Conservation (phyloP, 2,888 invertebrate species). For the Minunthozetes semirufus region DNA sequence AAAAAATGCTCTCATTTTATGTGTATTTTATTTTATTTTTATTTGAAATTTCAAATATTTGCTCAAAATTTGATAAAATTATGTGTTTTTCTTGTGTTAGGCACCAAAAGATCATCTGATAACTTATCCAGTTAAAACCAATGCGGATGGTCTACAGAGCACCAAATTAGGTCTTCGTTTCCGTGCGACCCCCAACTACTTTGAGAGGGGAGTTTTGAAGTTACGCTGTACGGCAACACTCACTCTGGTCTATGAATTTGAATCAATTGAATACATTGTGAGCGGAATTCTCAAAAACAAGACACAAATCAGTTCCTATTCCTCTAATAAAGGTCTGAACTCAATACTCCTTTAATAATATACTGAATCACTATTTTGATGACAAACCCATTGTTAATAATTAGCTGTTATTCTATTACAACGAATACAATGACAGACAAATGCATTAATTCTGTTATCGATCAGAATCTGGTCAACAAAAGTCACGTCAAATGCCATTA, state of each 20-base stretch:
- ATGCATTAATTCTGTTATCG: too few species aligned
- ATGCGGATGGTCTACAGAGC: conserved; percentile 18
- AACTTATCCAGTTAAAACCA: conserved; percentile 1
- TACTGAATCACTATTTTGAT: too few species aligned
- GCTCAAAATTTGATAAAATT: not conserved
- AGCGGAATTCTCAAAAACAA: conserved; percentile 30
- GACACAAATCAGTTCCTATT: not conserved
- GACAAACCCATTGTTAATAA: too few species aligned
- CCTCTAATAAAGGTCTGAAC: conserved; percentile 29
- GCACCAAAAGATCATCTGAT: conserved; percentile 30
- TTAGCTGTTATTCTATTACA: too few species aligned
- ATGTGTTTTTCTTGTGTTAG: not conserved
- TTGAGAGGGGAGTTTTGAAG: conserved; percentile 23
- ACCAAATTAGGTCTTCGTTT: conserved; percentile 34
- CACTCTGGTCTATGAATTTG: conserved; percentile 34
- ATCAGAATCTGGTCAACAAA: too few species aligned
- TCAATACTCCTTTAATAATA: not conserved
- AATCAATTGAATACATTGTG: conserved; percentile 32
- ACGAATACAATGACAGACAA: too few species aligned
- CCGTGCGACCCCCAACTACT: conserved; percentile 28
- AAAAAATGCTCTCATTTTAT: not conserved
- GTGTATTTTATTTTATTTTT: not conserved
- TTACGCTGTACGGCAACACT: conserved; percentile 33
- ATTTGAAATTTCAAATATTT: not conserved
- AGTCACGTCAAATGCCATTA: too few species aligned